phyloP scores from a whole-genome alignment of 2,113 vertebrate genomes.

The Phoenicopterus ruber region DNA sequence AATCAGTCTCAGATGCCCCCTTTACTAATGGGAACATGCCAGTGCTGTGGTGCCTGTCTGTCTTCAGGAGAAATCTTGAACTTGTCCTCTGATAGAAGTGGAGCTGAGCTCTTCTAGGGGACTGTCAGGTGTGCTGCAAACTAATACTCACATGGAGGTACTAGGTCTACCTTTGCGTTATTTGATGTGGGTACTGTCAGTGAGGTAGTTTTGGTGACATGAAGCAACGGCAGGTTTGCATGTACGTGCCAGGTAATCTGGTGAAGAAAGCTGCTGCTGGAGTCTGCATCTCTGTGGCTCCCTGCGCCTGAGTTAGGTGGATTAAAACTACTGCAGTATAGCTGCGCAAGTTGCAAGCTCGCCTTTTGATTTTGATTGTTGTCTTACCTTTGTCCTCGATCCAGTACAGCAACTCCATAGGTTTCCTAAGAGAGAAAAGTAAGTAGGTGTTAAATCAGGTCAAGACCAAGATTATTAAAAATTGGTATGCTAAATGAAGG shows the following conservation, averaged over 20 bases:
- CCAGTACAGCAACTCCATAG: not conserved
- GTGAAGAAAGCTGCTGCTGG: not conserved
- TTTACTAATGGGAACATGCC: not conserved
- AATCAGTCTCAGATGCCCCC: not conserved
- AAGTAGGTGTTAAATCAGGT: not conserved
- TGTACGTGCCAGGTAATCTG: no score
- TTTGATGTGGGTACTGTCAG: not conserved
- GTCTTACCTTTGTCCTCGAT: not conserved
- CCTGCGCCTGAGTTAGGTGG: not conserved
- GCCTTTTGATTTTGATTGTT: not conserved
- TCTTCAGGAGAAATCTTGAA: not conserved
- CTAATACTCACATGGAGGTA: not conserved
- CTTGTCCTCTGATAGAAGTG: not conserved
- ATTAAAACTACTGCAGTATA: not conserved
- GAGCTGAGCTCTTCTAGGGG: not conserved
- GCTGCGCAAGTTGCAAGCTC: not conserved
- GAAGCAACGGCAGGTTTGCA: not conserved
- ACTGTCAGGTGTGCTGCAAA: not conserved
- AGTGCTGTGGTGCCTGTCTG: no score
- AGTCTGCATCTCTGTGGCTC: not conserved
- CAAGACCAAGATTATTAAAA: not conserved
- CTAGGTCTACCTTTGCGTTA: not conserved
- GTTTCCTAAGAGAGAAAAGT: not conserved
- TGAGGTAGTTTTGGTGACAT: not conserved
- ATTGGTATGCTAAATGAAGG: not conserved